A percentile compares a stretch with the other conserved stretches of the same genome.
These are phyloP conservation scores for Pangasianodon gigas DNA, from an alignment of 2,113 vertebrate species.

Conservation along the genomic window DNA sequence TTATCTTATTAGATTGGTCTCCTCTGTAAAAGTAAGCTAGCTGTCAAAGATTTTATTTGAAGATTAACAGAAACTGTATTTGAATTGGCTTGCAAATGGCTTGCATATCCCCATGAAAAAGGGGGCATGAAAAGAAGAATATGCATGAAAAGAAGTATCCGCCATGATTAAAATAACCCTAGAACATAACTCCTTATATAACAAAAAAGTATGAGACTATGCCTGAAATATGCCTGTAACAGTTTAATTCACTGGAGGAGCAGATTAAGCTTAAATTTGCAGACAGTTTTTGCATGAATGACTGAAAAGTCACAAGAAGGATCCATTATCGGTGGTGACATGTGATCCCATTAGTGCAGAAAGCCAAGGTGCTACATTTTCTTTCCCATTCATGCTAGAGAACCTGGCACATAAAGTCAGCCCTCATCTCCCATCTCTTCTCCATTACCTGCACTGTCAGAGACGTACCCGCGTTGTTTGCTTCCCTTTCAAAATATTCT, in stretches of 20 bases:
- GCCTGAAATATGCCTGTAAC: background rate
- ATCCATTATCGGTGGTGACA: background rate
- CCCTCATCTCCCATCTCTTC: slow-evolving; percentile 30
- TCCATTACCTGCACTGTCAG: slow-evolving; percentile 28
- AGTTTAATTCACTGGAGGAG: background rate
- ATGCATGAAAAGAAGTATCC: background rate
- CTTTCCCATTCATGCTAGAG: slow-evolving; percentile 7
- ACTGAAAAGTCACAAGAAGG: slow-evolving; percentile 10
- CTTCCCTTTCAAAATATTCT: slow-evolving; percentile 31
- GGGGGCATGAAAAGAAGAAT: background rate
- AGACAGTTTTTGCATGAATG: background rate
- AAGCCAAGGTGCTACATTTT: slow-evolving; percentile 13
- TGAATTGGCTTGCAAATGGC: background rate
- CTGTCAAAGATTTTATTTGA: background rate
- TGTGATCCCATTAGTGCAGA: slow-evolving; percentile 19
- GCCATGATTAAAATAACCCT: background rate
- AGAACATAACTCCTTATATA: background rate
- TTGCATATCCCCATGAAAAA: background rate
- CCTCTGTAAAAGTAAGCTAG: background rate
- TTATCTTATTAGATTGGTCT: background rate
- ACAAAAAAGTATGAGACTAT: background rate
- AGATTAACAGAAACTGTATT: background rate
- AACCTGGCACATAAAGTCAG: slow-evolving; percentile 17
- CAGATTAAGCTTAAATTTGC: background rate
- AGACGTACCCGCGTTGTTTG: background rate